A percentile compares a stretch with the other conserved stretches of the same genome.
phyloP scores from a whole-genome alignment of 2,888 invertebrate species.

The Drosophila sordidula region DNA sequence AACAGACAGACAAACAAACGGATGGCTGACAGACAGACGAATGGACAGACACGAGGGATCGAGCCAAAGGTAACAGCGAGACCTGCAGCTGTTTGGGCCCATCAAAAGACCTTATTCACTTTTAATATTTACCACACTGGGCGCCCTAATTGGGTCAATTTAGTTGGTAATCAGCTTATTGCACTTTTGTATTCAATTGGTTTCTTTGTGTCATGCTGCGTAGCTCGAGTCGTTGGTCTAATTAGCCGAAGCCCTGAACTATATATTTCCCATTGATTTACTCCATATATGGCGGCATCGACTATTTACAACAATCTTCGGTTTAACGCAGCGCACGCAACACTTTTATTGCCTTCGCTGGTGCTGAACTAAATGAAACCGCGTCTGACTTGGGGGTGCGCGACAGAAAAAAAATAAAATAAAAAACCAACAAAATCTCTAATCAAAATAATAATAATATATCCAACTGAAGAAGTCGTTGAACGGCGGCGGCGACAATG shows the following conservation, averaged over 20 bases:
- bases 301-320: conserved; percentile 29
- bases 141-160: conserved; percentile 26
- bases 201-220: conserved; percentile 47
- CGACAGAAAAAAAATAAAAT: background rate
- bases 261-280: conserved; percentile 49
- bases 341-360: conserved; percentile 35
- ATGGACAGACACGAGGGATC: background rate
- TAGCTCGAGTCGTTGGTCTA: conserved; percentile 44
- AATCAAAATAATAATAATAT: conserved; percentile 58
- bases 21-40: background rate
- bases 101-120: background rate
- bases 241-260: conserved; percentile 63
- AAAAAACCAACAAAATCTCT: conserved; percentile 41
- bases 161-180: conserved; percentile 57
- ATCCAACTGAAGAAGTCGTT: conserved; percentile 61
- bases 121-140: conserved; percentile 3
- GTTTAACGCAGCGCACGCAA: conserved; percentile 25
- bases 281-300: conserved; percentile 33
- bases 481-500: conserved; percentile 43
- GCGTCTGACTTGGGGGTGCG: conserved; percentile 44
- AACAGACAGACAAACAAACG: conserved; percentile 8
- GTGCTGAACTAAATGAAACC: conserved; percentile 22
- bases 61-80: conserved; percentile 8
- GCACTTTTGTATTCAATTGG: conserved; percentile 44
- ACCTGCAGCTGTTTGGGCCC: conserved; percentile 8